A percentile compares a stretch with the other conserved stretches of the same genome.
These are phyloP conservation scores for Cepaea nemoralis DNA, from an alignment of 1,140 invertebrate species.

Conservation along the genomic window DNA sequence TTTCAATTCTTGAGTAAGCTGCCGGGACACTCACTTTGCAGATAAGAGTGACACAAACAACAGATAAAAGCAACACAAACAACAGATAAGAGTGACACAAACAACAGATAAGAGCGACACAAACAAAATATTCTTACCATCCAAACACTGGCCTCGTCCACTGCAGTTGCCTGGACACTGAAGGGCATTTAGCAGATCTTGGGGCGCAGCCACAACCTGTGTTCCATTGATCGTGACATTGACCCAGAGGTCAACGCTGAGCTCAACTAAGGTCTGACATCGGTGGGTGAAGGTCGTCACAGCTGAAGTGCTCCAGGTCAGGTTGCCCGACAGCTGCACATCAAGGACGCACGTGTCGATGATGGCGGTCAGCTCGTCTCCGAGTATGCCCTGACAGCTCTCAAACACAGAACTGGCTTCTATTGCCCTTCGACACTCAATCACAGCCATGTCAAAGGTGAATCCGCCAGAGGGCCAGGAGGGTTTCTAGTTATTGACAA, in stretches of 20 bases:
- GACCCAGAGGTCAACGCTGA: slow-evolving; percentile 46
- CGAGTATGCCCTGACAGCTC: slow-evolving; percentile 40
- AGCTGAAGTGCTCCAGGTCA: slow-evolving; percentile 47
- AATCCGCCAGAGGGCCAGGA: slow-evolving; percentile 46
- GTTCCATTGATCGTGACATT: slow-evolving; percentile 38
- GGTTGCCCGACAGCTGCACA: slow-evolving; percentile 47
- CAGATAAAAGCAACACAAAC: too few relatives aligned
- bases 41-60: too few relatives aligned
- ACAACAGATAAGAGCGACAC: neutral
- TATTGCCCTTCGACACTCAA: slow-evolving; percentile 41
- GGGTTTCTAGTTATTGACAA: slow-evolving; percentile 23
- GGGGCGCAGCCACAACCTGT: slow-evolving; percentile 28
- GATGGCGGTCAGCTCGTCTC: slow-evolving; percentile 38
- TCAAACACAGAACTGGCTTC: slow-evolving; percentile 15
- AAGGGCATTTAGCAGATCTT: slow-evolving; percentile 45
- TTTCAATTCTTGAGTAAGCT: too few relatives aligned
- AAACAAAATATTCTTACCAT: slow-evolving; percentile 40
- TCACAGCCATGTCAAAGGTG: slow-evolving; percentile 44
- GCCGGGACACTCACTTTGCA: too few relatives aligned
- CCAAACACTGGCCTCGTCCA: slow-evolving; percentile 46
- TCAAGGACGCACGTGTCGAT: slow-evolving; percentile 54
- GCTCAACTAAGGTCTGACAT: slow-evolving; percentile 46
- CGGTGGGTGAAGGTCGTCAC: slow-evolving; percentile 39
- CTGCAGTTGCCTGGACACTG: slow-evolving; percentile 52
- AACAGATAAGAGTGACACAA: neutral